These are phyloP conservation scores for Myathropa florea DNA, from an alignment of 2,888 invertebrate genomes.

Conservation along the genomic window DNA sequence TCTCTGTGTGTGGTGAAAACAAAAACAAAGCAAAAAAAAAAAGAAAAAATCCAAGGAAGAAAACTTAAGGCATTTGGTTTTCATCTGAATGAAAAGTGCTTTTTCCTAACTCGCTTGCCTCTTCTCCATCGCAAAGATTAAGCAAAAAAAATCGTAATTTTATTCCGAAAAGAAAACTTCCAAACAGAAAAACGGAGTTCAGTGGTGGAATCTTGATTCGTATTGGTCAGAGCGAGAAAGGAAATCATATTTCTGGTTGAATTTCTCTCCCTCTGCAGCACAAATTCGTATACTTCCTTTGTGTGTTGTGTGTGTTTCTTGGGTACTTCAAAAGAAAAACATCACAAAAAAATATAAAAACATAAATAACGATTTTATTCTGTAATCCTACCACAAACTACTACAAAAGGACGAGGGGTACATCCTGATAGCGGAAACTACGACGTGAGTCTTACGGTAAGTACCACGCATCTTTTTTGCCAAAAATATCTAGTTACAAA, in stretches of 20 bases:
- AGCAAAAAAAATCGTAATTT: neutral
- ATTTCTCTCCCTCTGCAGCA: constrained; percentile 40
- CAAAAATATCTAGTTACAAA: neutral
- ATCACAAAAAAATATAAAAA: constrained; percentile 6
- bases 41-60: neutral
- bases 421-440: constrained; percentile 52
- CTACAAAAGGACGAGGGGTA: constrained; percentile 63
- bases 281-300: constrained; percentile 12
- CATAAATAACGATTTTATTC: neutral
- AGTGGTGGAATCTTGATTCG: constrained; percentile 42
- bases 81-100: neutral
- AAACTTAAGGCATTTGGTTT: neutral
- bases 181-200: constrained; percentile 6
- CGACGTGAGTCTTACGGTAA: constrained; percentile 56
- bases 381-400: constrained; percentile 14
- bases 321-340: constrained; percentile 1
- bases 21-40: neutral
- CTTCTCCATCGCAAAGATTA: neutral
- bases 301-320: constrained; percentile 15
- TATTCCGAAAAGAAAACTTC: neutral
- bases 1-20: constrained; percentile 42
- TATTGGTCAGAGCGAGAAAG: constrained; percentile 56
- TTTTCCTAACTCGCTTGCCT: neutral
- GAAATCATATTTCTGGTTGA: constrained; percentile 22
- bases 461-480: constrained; percentile 19